Percentiles rank a stretch among this genome's conserved stretches.
phyloP scores from a whole-genome alignment of 37 sponge, comb jelly and placozoan species.

The Axinella damicornis region DNA sequence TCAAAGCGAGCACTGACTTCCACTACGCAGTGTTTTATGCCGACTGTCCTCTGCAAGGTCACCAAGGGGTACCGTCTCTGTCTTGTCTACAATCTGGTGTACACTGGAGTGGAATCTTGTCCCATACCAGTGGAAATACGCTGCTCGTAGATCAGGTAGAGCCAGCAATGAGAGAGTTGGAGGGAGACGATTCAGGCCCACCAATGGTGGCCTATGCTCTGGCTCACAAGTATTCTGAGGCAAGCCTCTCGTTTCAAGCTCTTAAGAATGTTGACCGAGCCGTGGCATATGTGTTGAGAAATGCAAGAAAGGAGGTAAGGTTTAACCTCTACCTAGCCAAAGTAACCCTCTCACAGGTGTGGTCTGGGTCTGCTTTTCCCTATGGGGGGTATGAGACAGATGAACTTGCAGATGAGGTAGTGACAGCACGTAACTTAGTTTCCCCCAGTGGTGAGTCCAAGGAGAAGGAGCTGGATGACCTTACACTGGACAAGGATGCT shows the following conservation, averaged over 20 bases:
- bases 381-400: too few species aligned
- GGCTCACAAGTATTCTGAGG: constrained; percentile 47
- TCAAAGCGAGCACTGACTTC: neutral
- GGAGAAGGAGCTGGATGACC: too few species aligned
- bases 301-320: neutral
- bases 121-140: constrained; percentile 21
- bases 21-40: constrained; percentile 47
- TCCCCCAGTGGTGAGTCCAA: constrained; percentile 7
- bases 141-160: neutral
- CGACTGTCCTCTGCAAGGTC: constrained; percentile 16
- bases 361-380: too few species aligned
- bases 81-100: constrained; percentile 52
- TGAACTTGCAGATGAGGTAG: too few species aligned
- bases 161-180: constrained; percentile 15
- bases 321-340: constrained; percentile 44
- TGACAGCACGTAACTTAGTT: neutral
- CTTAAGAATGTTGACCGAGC: constrained; percentile 58
- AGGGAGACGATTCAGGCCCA: constrained; percentile 2
- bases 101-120: neutral
- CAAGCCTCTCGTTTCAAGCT: constrained; percentile 25
- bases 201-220: constrained; percentile 21
- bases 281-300: constrained; percentile 9
- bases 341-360: too few species aligned
- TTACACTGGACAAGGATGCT: too few species aligned
- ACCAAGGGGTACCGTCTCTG: constrained; percentile 51